Evolutionary conservation across 2,888 invertebrate genomes (phyloP).

Genomic region (Drosophila pegasa): DNA sequence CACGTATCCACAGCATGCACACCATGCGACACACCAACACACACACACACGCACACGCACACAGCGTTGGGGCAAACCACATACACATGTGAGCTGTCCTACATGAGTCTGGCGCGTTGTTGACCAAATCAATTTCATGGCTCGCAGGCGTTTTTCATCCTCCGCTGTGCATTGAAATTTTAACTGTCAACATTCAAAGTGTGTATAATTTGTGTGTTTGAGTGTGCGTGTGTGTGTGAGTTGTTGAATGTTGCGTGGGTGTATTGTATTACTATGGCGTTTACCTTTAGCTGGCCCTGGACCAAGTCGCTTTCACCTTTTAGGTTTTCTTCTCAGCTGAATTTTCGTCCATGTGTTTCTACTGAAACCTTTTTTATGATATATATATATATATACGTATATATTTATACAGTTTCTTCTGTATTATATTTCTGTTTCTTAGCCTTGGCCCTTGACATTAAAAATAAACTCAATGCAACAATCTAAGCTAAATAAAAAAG

Average conservation of each 20-base stretch:
- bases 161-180: constrained; percentile 23
- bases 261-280: constrained; percentile 10
- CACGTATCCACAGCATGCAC: constrained; percentile 48
- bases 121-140: constrained; percentile 76
- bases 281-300: constrained; percentile 39
- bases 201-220: background rate
- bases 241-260: background rate
- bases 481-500: no score
- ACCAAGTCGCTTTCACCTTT: constrained; percentile 29
- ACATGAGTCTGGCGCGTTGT: constrained; percentile 54
- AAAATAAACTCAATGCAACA: no score
- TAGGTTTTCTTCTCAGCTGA: constrained; percentile 19
- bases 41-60: constrained; percentile 6
- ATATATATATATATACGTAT: background rate
- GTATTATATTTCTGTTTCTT: background rate
- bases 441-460: constrained; percentile 1
- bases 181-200: constrained; percentile 46
- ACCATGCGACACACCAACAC: constrained; percentile 14
- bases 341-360: constrained; percentile 13
- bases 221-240: background rate
- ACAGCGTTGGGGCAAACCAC: constrained; percentile 11
- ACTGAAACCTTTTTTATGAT: background rate
- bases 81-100: constrained; percentile 16
- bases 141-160: constrained; percentile 39
- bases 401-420: background rate